Percentiles rank a stretch among this genome's conserved stretches.
phyloP scores from a whole-genome alignment of 2,888 invertebrate species.

The Nomada ferruginata region DNA sequence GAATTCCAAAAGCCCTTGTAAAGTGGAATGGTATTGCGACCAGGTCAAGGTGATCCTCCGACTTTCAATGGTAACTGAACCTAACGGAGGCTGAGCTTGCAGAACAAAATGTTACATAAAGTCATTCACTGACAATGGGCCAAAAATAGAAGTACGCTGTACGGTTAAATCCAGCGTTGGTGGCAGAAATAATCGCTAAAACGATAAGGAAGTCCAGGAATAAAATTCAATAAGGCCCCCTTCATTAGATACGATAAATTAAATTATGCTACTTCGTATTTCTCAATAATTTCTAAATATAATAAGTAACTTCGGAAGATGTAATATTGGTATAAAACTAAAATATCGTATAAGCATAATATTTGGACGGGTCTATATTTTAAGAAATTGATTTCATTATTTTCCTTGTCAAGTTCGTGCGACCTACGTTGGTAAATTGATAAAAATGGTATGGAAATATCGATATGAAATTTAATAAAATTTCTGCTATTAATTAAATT shows the following conservation, averaged over 20 bases:
- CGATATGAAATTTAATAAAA: too few species aligned
- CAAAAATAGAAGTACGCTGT: constrained; percentile 38
- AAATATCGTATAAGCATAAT: too few species aligned
- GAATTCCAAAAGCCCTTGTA: constrained; percentile 15
- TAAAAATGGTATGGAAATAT: too few species aligned
- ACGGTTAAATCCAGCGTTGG: not conserved
- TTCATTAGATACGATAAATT: not conserved
- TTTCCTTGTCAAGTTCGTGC: too few species aligned
- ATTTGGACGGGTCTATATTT: too few species aligned
- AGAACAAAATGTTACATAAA: constrained; percentile 29
- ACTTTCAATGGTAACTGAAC: constrained; percentile 48
- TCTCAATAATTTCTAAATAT: too few species aligned
- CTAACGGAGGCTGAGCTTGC: constrained; percentile 45
- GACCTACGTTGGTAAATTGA: too few species aligned
- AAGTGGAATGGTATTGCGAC: constrained; percentile 12
- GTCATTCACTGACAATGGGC: constrained; percentile 21
- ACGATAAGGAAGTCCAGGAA: not conserved
- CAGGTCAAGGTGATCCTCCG: constrained; percentile 51
- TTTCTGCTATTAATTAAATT: too few species aligned
- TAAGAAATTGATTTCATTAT: too few species aligned
- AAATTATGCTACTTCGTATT: not conserved
- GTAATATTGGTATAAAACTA: too few species aligned
- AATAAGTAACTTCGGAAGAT: too few species aligned
- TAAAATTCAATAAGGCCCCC: not conserved
- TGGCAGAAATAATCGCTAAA: not conserved